Evolutionary conservation across 1,140 invertebrate genomes (phyloP).

Genomic region (Carcinoscorpius rotundicauda): DNA sequence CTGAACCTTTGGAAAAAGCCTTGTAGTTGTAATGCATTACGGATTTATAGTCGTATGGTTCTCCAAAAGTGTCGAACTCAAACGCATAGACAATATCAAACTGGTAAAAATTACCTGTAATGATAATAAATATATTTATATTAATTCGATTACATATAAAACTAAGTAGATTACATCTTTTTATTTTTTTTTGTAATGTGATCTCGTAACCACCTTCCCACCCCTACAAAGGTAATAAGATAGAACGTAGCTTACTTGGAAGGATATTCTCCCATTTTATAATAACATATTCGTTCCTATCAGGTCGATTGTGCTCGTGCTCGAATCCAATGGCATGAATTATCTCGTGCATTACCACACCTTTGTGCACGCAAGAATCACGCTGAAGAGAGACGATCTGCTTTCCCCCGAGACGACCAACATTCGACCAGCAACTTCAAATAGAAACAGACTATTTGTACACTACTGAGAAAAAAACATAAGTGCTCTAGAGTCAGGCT

Average conservation of each 20-base stretch:
- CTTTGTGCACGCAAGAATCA: slow-evolving; percentile 51
- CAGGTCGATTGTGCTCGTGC: slow-evolving; percentile 70
- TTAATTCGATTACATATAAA: too few relatives aligned
- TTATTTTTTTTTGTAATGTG: too few relatives aligned
- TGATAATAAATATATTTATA: too few relatives aligned
- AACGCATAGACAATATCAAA: too few relatives aligned
- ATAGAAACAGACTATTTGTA: too few relatives aligned
- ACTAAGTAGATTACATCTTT: too few relatives aligned
- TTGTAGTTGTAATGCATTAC: slow-evolving; percentile 20
- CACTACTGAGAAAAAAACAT: too few relatives aligned
- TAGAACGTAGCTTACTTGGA: slow-evolving; percentile 33
- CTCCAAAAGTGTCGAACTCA: too few relatives aligned
- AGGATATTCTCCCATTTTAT: slow-evolving; percentile 61
- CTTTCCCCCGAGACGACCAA: slow-evolving; percentile 35
- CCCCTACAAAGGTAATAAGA: too few relatives aligned
- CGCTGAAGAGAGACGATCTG: slow-evolving; percentile 37
- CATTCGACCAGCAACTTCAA: slow-evolving; percentile 8
- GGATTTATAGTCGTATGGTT: slow-evolving; percentile 20
- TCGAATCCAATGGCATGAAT: slow-evolving; percentile 74
- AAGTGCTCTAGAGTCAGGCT: too few relatives aligned
- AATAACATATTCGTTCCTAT: slow-evolving; percentile 58
- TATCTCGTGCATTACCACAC: slow-evolving; percentile 65
- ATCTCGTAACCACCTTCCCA: too few relatives aligned
- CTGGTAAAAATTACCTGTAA: too few relatives aligned
- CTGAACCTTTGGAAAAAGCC: slow-evolving; percentile 24